phyloP scores from a whole-genome alignment of 2,113 vertebrate genomes.

The Sterna hirundo region DNA sequence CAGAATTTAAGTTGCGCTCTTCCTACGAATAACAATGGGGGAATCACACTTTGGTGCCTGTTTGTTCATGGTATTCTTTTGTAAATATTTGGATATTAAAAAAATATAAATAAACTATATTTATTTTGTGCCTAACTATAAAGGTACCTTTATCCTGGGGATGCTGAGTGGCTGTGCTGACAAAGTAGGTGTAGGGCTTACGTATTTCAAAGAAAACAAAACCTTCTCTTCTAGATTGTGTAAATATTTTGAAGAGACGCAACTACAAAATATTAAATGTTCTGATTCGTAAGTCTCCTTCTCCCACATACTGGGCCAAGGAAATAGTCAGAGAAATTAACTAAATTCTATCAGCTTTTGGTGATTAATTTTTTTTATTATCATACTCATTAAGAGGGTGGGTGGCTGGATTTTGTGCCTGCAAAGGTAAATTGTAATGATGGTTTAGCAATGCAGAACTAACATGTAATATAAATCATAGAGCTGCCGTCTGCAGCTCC shows the following conservation, averaged over 20 bases:
- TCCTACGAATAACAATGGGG: neutral
- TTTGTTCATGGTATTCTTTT: neutral
- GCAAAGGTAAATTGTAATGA: neutral
- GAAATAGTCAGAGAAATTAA: neutral
- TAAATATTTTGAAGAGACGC: neutral
- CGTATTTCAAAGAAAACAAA: neutral
- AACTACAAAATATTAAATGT: neutral
- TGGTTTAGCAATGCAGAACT: neutral
- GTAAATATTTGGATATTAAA: neutral
- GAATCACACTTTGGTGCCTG: neutral
- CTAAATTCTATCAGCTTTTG: neutral
- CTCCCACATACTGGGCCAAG: neutral
- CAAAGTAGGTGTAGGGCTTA: neutral
- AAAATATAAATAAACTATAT: neutral
- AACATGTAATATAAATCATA: neutral
- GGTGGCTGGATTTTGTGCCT: neutral
- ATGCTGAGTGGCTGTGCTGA: neutral
- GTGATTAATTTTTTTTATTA: neutral
- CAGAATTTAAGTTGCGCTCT: neutral
- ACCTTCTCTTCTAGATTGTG: neutral
- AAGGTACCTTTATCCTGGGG: neutral
- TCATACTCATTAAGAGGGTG: neutral
- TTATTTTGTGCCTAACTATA: neutral
- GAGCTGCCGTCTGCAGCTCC: neutral
- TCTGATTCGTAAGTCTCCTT: neutral